These are phyloP conservation scores for Balearica regulorum DNA, from an alignment of 2,797 vertebrate species.

Conservation along the genomic window DNA sequence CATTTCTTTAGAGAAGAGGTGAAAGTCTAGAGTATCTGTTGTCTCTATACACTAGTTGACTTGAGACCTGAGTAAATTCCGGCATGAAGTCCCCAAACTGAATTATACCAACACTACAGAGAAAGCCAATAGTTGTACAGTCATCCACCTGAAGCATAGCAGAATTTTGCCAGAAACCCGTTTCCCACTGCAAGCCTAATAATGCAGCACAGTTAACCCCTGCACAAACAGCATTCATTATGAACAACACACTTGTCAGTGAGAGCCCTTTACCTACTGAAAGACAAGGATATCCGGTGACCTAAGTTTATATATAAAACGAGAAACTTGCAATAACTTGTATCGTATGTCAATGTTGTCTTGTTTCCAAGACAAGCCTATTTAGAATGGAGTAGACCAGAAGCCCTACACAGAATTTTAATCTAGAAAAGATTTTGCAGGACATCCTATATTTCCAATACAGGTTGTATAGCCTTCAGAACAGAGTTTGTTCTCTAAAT, in stretches of 20 bases:
- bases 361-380: not conserved
- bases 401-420: not conserved
- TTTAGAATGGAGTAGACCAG: not conserved
- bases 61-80: not conserved
- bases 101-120: not conserved
- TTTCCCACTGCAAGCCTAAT: not conserved
- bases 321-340: not conserved
- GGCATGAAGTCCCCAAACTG: not conserved
- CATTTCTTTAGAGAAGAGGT: not conserved
- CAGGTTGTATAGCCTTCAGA: not conserved
- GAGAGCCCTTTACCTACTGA: not conserved
- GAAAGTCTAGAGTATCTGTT: not conserved
- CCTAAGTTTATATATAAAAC: not conserved
- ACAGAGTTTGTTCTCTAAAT: not conserved
- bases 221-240: not conserved
- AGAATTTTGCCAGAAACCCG: not conserved
- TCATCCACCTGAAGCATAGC: not conserved
- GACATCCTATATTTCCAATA: not conserved
- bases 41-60: fast-evolving
- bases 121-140: not conserved
- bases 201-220: not conserved
- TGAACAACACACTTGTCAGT: not conserved
- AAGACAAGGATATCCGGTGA: not conserved
- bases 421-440: not conserved
- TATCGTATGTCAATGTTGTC: too few relatives aligned